Evolutionary conservation across 1,140 invertebrate genomes (phyloP), one percentile per base, ranked within the genome.

Genomic region (Ridgeia piscesae): DNA sequence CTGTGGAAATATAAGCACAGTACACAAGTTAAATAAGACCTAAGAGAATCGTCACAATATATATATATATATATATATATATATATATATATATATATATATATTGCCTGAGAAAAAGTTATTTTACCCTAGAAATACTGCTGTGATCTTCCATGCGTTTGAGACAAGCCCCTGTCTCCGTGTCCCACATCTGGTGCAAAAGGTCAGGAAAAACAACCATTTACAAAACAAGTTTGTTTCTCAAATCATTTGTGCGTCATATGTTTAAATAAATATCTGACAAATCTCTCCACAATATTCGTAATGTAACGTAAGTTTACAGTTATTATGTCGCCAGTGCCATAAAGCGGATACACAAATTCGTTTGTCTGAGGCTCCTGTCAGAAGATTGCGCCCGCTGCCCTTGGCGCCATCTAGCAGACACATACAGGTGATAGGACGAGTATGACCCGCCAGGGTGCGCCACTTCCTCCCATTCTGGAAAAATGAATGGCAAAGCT

Each of bases 351-450:
- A 91, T 50, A 95, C 94, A 93, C 93, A 94, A 33, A 95, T 94
- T 34, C 94, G 94, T 93, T 94, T 94, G 91, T 95, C 94, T 33
- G 94, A 94, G 14, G 94, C 94, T 34, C 94, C 94, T 33, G 94
- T 94, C 89, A 94, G 89, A 17, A 95, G 92, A 9, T 94, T 92
- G 48, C 27, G 9, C 9, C 48, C 21, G 4, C 48, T 35, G 34
- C 89, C 33, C 14, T 21, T n/a, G 92, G 92, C 92, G 89, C 93
- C 91, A 34, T 93, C 93, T 31, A 95, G 91, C 27, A 94, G 92
- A 42, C 94, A 90, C 90, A 95, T 90, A 88, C 94, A 94, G 58
- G 94, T 95, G 42, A 95, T 94, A 89, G 94, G 94, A 92, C 93
- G 93, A 21, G 93, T 93, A 91, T 95, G 94, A 31, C 94, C 94